Conservation (phyloP, 2,113 vertebrate species). For the Myiopsitta monachus region DNA sequence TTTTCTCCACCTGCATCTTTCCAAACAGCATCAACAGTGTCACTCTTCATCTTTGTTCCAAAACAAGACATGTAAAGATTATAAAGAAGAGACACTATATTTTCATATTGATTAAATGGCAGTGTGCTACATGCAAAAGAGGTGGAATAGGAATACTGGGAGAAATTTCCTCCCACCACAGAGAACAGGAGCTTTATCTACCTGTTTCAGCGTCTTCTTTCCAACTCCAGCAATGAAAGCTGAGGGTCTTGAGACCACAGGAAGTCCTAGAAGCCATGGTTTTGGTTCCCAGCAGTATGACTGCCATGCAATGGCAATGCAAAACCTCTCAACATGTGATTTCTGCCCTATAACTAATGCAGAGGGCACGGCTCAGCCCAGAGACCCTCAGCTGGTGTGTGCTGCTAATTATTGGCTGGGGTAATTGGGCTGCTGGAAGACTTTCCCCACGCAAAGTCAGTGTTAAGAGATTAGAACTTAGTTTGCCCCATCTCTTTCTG, state of each 20-base stretch:
- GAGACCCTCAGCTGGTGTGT: neutral
- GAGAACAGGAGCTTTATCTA: neutral
- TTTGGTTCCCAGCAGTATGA: neutral
- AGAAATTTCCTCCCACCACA: neutral
- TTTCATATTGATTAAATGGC: neutral
- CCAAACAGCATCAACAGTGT: neutral
- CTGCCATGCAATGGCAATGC: neutral
- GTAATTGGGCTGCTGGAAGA: neutral
- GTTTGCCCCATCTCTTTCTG: neutral
- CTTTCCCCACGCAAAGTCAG: neutral
- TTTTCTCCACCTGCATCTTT: neutral
- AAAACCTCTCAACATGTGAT: neutral
- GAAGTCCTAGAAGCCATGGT: fast-evolving
- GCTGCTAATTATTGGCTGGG: neutral
- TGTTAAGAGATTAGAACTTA: neutral
- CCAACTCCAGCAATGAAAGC: neutral
- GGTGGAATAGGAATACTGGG: neutral
- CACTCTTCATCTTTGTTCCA: neutral
- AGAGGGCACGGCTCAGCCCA: neutral
- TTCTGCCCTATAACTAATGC: neutral
- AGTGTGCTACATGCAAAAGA: neutral
- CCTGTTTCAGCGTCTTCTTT: neutral
- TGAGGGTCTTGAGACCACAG: fast-evolving
- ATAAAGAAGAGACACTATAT: fast-evolving
- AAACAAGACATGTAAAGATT: neutral